Base-by-base conservation (phyloP, 2,113 vertebrate species). In the Gymnocephalus cernua region DNA sequence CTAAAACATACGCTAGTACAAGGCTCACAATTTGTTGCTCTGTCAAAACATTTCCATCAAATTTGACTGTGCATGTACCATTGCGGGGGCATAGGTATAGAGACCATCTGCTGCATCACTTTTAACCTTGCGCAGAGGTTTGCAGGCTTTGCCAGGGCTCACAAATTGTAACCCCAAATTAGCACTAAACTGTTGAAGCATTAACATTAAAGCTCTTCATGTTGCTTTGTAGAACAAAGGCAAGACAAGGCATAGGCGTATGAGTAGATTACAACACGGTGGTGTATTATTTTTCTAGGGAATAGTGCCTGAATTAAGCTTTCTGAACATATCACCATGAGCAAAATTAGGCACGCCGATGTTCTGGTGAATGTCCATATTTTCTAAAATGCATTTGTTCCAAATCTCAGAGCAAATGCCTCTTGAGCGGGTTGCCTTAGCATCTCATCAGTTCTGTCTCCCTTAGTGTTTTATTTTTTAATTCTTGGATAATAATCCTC, bases 1-100 rank as follows among this genome's bases (percentile, higher is more conserved):
- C 72, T 2, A 8, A 35, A 41, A 82, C 23, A 56, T 16, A 47
- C 25, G 1, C 11, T 4, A 29, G 38, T 35, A 16, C 45, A 21
- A 78, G 53, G 45, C 32, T 45, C 35, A 50, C 14, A 59, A 59
- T 68, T 78, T 67, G 56, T 45, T 63, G 23, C 64, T 51, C 23
- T 32, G 15, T 53, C 72, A 54, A 73, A 77, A 8, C 4, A 4
- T 21, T 6, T 3, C 57, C 15, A 50, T 83, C 7, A 51, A 4
- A n/a, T 66, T 13, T 69, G 41, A 62, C 65, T 19, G 48, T 38
- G 59, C 53, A 16, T 66, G 35, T 14, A 48, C 53, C 11, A 16
- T 15, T 44, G 45, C 1, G 3, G 15, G 15, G 12, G 53, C 23
- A 4, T 1, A n/a, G n/a, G 41, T n/a, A 18, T 9, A 44, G 16